phyloP scores from a whole-genome alignment of 1,140 invertebrate genomes.

The Oreohelix idahoensis region DNA sequence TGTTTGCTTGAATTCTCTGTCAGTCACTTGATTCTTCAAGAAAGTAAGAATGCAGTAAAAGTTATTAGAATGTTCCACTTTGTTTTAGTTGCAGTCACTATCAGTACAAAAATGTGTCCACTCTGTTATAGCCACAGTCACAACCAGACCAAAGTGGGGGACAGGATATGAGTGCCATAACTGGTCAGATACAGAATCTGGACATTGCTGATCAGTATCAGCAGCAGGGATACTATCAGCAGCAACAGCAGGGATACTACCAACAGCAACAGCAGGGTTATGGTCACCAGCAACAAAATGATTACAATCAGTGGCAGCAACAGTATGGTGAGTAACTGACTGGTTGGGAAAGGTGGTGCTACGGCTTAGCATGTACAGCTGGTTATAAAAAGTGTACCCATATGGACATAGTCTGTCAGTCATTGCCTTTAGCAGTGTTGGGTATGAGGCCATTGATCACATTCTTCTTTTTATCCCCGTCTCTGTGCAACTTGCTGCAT shows the following conservation, averaged over 20 bases:
- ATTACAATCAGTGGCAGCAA: slow-evolving; percentile 38
- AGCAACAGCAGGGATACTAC: slow-evolving; percentile 35
- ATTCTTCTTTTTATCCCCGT: too few relatives aligned
- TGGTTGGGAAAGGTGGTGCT: neutral
- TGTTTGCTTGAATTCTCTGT: too few relatives aligned
- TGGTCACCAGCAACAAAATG: slow-evolving; percentile 42
- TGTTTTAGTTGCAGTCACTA: neutral
- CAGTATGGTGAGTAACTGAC: neutral
- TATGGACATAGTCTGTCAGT: too few relatives aligned
- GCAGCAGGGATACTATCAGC: slow-evolving; percentile 36
- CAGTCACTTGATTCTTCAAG: too few relatives aligned
- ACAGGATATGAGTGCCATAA: slow-evolving; percentile 14
- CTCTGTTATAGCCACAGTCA: too few relatives aligned
- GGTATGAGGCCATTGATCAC: too few relatives aligned
- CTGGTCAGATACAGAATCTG: slow-evolving; percentile 18
- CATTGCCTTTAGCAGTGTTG: too few relatives aligned
- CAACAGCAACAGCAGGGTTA: slow-evolving; percentile 38
- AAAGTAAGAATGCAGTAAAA: too few relatives aligned
- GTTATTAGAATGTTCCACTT: neutral
- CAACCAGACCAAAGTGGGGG: too few relatives aligned
- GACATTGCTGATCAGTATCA: slow-evolving; percentile 2
- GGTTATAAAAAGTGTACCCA: too few relatives aligned
- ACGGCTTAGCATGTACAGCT: too few relatives aligned
- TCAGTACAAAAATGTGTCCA: neutral
- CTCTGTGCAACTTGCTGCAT: too few relatives aligned